phyloP scores from a whole-genome alignment of 1,140 invertebrate species.

The Eupeodes corollae region DNA sequence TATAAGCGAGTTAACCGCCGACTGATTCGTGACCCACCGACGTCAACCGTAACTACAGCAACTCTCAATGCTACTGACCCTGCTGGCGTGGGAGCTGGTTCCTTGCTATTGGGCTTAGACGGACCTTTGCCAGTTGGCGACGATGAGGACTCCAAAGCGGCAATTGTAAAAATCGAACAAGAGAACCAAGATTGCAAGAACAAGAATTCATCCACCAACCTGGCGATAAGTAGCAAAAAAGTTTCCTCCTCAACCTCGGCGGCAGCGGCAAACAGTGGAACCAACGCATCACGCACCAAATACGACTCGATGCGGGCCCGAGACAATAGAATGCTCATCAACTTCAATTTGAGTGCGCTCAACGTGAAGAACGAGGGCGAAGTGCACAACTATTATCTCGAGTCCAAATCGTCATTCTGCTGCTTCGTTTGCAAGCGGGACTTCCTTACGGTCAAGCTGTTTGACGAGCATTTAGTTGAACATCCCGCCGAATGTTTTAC shows the following conservation, averaged over 20 bases:
- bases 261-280: background rate
- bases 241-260: too few relatives aligned
- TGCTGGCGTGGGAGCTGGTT: slow-evolving; percentile 1
- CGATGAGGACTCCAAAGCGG: slow-evolving; percentile 24
- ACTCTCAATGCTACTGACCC: slow-evolving; percentile 3
- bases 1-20: slow-evolving; percentile 33
- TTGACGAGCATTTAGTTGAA: slow-evolving; percentile 58
- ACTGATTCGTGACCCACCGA: slow-evolving; percentile 24
- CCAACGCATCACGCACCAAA: background rate
- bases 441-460: slow-evolving; percentile 39
- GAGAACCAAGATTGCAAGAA: slow-evolving; percentile 7
- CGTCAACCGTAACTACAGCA: background rate
- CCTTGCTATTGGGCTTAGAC: too few relatives aligned
- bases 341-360: background rate
- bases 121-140: background rate
- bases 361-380: background rate
- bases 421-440: slow-evolving; percentile 47
- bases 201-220: background rate
- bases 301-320: background rate
- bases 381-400: background rate
- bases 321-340: background rate
- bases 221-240: too few relatives aligned
- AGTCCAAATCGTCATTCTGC: slow-evolving; percentile 23
- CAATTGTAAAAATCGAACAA: slow-evolving; percentile 31
- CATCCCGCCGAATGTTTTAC: slow-evolving; percentile 68